phyloP scores from a whole-genome alignment of 2,797 vertebrate species.

The Thamnophis elegans region DNA sequence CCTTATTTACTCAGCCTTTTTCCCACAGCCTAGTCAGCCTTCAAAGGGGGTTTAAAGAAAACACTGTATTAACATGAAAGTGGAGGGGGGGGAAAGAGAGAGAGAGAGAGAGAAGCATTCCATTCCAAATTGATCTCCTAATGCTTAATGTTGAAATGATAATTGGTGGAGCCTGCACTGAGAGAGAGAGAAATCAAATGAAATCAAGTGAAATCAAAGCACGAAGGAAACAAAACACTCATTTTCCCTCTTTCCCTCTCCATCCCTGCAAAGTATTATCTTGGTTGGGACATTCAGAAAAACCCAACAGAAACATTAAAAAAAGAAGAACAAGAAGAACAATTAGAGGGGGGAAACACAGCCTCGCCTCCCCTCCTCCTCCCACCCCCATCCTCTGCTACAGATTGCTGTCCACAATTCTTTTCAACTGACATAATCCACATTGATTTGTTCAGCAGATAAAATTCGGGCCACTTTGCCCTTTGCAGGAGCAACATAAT shows the following conservation, averaged over 20 bases:
- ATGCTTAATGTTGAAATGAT: conserved; percentile 98
- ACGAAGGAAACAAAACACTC: conserved; percentile 65
- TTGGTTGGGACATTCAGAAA: conserved; percentile 74
- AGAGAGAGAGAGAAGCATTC: conserved; percentile 91
- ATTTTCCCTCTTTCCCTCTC: neutral
- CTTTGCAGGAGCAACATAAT: conserved; percentile 98
- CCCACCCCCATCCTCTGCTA: conserved; percentile 70
- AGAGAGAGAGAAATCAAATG: conserved; percentile 34
- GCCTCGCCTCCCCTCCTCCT: conserved; percentile 44
- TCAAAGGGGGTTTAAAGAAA: conserved; percentile 90
- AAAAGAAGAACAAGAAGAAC: neutral
- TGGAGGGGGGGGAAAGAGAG: conserved; percentile 89
- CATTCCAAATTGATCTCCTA: conserved; percentile 93
- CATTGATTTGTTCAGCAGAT: conserved; percentile 99
- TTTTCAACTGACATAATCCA: conserved; percentile 99
- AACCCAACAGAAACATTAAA: conserved; percentile 80
- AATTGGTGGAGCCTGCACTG: conserved; percentile 89
- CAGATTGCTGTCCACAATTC: conserved; percentile 92
- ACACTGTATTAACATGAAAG: conserved; percentile 92
- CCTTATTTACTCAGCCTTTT: conserved; percentile 80
- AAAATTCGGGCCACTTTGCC: conserved; percentile 99
- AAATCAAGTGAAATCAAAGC: conserved; percentile 38
- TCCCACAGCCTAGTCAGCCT: conserved; percentile 88
- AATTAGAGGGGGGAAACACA: neutral
- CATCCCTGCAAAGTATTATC: conserved; percentile 78